phyloP scores from a whole-genome alignment of 2,797 vertebrate species.

The Pteropus rufus region DNA sequence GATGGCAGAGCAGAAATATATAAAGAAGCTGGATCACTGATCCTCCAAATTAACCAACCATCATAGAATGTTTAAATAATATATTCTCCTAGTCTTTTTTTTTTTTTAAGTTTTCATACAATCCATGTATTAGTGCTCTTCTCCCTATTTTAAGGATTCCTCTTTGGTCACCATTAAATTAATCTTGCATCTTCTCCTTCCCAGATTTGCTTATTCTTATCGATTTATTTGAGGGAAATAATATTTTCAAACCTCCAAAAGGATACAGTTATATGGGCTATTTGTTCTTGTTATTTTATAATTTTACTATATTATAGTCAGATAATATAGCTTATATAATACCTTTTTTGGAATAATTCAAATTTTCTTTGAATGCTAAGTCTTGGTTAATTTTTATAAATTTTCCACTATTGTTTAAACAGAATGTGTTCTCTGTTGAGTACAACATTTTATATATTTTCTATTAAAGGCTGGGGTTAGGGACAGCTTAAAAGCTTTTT shows the following conservation, averaged over 20 bases:
- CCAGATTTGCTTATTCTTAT: neutral
- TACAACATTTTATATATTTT: neutral
- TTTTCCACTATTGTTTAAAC: neutral
- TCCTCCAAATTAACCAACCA: neutral
- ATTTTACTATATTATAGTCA: neutral
- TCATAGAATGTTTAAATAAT: neutral
- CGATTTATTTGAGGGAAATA: neutral
- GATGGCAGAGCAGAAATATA: neutral
- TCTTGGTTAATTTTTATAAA: neutral
- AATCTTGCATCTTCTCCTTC: neutral
- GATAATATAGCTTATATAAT: neutral
- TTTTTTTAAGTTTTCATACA: neutral
- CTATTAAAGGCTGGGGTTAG: neutral
- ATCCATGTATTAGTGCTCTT: neutral
- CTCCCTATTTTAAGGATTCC: neutral
- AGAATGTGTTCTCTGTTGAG: neutral
- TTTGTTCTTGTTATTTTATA: neutral
- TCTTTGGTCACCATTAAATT: neutral
- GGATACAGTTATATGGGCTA: neutral
- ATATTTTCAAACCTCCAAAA: constrained; percentile 22
- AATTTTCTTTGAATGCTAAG: neutral
- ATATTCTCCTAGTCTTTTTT: neutral
- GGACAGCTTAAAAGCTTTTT: neutral
- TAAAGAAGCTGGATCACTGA: neutral
- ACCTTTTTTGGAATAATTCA: neutral